A percentile compares a stretch with the other conserved stretches of the same genome.
Conservation (phyloP, 2,888 invertebrate genomes). For the Papilio elwesi region DNA sequence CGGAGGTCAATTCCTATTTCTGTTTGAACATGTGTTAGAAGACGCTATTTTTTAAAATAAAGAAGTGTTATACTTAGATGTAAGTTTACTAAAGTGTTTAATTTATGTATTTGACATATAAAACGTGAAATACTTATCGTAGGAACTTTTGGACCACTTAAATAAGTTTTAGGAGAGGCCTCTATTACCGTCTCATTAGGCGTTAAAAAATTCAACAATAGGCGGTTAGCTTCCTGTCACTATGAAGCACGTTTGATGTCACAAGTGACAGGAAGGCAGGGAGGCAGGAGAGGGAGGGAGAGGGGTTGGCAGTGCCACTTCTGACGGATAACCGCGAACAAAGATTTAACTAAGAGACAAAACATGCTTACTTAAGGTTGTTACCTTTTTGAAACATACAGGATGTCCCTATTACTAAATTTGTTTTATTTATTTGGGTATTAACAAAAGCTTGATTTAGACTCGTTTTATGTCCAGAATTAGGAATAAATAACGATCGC, state of each 20-base stretch:
- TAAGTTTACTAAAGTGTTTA: too few species aligned
- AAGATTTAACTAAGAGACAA: constrained; percentile 76
- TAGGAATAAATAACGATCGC: too few species aligned
- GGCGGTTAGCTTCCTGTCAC: constrained; percentile 39
- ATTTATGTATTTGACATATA: too few species aligned
- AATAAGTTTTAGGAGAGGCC: constrained; percentile 10
- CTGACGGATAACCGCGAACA: constrained; percentile 65
- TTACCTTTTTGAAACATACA: constrained; percentile 64
- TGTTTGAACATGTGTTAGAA: too few species aligned
- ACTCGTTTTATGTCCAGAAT: too few species aligned
- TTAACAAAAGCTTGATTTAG: neutral
- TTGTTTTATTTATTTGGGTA: neutral
- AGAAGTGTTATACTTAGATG: too few species aligned
- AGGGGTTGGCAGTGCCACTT: constrained; percentile 40
- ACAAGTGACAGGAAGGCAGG: constrained; percentile 59
- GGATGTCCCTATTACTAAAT: constrained; percentile 48
- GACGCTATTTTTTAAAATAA: too few species aligned
- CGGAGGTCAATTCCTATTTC: too few species aligned
- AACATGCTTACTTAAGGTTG: constrained; percentile 71
- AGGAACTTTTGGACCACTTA: too few species aligned
- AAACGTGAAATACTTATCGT: too few species aligned
- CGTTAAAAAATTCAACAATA: constrained; percentile 36
- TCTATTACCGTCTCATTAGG: constrained; percentile 33
- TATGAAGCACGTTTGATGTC: constrained; percentile 64
- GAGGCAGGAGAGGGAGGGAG: constrained; percentile 38